These are phyloP conservation scores for Bhutanitis thaidina DNA, from an alignment of 2,888 invertebrate species.

Conservation along the genomic window DNA sequence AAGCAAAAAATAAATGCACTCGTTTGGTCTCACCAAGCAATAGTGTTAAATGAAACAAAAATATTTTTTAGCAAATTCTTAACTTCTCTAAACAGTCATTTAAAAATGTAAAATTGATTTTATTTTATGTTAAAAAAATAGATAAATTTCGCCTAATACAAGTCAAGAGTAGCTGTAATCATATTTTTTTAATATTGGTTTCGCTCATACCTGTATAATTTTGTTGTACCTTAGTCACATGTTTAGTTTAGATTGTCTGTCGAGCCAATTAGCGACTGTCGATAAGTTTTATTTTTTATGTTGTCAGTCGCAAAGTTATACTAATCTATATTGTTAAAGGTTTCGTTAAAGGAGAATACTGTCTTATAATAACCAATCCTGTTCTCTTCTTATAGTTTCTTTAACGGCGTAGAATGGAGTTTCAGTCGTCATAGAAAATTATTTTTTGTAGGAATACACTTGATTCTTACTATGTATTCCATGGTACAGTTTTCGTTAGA, in stretches of 20 bases:
- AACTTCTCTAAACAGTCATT: slow-evolving; percentile 6
- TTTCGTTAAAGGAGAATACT: neutral
- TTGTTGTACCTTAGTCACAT: slow-evolving; percentile 43
- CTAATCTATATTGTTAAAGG: slow-evolving; percentile 13
- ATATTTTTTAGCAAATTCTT: slow-evolving; percentile 36
- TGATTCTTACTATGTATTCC: neutral
- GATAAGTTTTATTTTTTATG: neutral
- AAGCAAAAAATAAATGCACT: slow-evolving; percentile 42
- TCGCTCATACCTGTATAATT: slow-evolving; percentile 54
- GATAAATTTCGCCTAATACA: no score
- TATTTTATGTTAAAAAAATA: neutral
- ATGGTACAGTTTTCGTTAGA: neutral
- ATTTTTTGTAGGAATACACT: neutral
- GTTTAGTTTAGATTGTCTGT: slow-evolving; percentile 26
- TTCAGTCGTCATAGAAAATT: neutral
- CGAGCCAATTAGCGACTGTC: neutral
- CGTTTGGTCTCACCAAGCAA: slow-evolving; percentile 42
- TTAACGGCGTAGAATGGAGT: neutral
- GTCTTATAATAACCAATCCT: neutral
- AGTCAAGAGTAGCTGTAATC: neutral
- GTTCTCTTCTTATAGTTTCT: neutral
- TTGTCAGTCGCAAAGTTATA: slow-evolving; percentile 6
- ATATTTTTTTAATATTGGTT: slow-evolving; percentile 44
- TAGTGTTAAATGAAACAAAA: slow-evolving; percentile 40
- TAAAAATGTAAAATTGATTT: neutral